Conservation (phyloP, 2,797 vertebrate species). For the Aeoliscus strigatus region DNA sequence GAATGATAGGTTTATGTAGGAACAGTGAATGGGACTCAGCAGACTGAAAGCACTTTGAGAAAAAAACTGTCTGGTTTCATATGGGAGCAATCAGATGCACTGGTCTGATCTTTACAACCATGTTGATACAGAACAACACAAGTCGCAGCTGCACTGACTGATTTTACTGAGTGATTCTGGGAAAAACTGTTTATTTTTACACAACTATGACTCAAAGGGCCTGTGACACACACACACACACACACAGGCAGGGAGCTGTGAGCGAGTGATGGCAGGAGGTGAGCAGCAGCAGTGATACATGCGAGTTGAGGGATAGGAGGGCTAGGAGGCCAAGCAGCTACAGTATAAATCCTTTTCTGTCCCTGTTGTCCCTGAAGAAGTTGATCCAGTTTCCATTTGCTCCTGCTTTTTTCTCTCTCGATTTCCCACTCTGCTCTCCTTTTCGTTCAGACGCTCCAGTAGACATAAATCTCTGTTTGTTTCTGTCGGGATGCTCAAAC, state of each 20-base stretch:
- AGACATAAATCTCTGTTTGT: conserved; percentile 27
- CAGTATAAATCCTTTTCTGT: conserved; percentile 51
- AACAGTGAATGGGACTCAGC: too few relatives aligned
- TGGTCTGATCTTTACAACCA: too few relatives aligned
- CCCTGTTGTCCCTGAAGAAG: conserved; percentile 30
- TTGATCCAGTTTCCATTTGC: conserved; percentile 54
- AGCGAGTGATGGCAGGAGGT: conserved; percentile 33
- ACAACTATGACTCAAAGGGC: conserved; percentile 15
- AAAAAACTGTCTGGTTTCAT: too few relatives aligned
- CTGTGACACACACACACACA: conserved; percentile 25
- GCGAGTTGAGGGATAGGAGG: conserved; percentile 31
- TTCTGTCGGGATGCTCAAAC: conserved; percentile 24
- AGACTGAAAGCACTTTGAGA: too few relatives aligned
- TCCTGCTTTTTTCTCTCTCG: conserved; percentile 28
- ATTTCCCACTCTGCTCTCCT: conserved; percentile 5
- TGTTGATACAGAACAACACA: too few relatives aligned
- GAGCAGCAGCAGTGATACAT: conserved; percentile 45
- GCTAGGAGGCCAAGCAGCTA: too few relatives aligned
- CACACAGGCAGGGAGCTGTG: conserved; percentile 12
- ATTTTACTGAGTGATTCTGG: neutral
- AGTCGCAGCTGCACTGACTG: too few relatives aligned
- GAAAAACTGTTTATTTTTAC: neutral
- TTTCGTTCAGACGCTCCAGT: conserved; percentile 8
- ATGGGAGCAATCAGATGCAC: too few relatives aligned
- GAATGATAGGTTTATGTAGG: too few relatives aligned